Conservation (phyloP, 2,888 invertebrate species). For the Lithophane socia region DNA sequence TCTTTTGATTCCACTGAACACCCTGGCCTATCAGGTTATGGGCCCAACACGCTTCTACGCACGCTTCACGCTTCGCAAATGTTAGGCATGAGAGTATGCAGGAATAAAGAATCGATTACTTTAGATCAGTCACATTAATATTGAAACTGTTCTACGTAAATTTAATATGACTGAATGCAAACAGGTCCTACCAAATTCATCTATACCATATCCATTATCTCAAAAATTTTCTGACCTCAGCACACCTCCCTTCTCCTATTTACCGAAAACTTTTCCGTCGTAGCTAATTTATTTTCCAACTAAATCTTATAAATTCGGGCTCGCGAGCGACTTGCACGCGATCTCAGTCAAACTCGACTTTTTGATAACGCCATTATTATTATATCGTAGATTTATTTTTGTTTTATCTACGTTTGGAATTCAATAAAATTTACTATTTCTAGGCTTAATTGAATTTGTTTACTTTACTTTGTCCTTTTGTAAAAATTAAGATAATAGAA, state of each 20-base stretch:
- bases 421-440: slow-evolving; percentile 55
- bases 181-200: neutral
- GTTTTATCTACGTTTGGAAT: slow-evolving; percentile 72
- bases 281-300: slow-evolving; percentile 89
- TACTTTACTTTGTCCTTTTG: neutral
- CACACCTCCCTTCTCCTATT: slow-evolving; percentile 78
- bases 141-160: too few relatives aligned
- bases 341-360: slow-evolving; percentile 86
- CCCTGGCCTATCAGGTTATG: too few relatives aligned
- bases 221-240: slow-evolving; percentile 61
- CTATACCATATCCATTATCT: slow-evolving; percentile 55
- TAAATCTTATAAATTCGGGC: slow-evolving; percentile 88
- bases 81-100: too few relatives aligned
- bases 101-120: too few relatives aligned
- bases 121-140: too few relatives aligned
- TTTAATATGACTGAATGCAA: too few relatives aligned
- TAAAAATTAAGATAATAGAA: too few relatives aligned
- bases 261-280: slow-evolving; percentile 88
- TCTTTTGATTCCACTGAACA: too few relatives aligned
- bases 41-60: too few relatives aligned
- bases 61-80: too few relatives aligned
- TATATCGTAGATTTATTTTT: slow-evolving; percentile 75
- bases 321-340: slow-evolving; percentile 86
- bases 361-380: slow-evolving; percentile 86
- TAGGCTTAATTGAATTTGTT: slow-evolving; percentile 42